phyloP scores from a whole-genome alignment of 2,797 vertebrate genomes.

The Helostoma temminkii region DNA sequence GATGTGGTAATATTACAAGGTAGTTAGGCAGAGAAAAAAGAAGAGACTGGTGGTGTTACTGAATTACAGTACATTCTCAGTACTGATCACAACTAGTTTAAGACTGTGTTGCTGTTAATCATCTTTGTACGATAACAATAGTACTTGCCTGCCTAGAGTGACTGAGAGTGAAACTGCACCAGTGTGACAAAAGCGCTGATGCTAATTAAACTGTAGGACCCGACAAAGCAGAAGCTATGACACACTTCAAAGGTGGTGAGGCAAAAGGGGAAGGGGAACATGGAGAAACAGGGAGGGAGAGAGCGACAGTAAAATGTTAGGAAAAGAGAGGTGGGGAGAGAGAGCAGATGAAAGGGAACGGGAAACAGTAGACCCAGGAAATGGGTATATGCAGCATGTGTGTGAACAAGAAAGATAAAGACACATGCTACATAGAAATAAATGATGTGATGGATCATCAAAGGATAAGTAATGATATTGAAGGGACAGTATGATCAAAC shows the following conservation, averaged over 20 bases:
- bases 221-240: slow-evolving; percentile 50
- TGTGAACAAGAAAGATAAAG: slow-evolving; percentile 4
- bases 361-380: slow-evolving; percentile 51
- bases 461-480: slow-evolving; percentile 63
- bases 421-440: slow-evolving; percentile 20
- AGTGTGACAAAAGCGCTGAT: slow-evolving; percentile 54
- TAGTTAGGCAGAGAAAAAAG: background rate
- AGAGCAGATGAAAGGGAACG: slow-evolving; percentile 60
- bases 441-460: slow-evolving; percentile 70
- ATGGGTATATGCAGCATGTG: slow-evolving; percentile 15
- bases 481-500: slow-evolving; percentile 68
- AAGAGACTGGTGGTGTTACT: background rate
- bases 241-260: slow-evolving; percentile 53
- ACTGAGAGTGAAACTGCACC: slow-evolving; percentile 32
- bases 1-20: background rate
- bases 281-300: slow-evolving; percentile 19
- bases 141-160: slow-evolving; percentile 17
- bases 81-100: background rate
- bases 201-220: slow-evolving; percentile 69
- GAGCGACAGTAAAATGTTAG: slow-evolving; percentile 16
- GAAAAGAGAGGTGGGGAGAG: slow-evolving; percentile 26
- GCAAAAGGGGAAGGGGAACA: slow-evolving; percentile 24
- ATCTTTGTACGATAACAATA: slow-evolving; percentile 12
- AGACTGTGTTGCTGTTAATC: background rate
- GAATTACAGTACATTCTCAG: background rate